Conservation (phyloP, 2,797 vertebrate species). For the Ficedula albicollis region DNA sequence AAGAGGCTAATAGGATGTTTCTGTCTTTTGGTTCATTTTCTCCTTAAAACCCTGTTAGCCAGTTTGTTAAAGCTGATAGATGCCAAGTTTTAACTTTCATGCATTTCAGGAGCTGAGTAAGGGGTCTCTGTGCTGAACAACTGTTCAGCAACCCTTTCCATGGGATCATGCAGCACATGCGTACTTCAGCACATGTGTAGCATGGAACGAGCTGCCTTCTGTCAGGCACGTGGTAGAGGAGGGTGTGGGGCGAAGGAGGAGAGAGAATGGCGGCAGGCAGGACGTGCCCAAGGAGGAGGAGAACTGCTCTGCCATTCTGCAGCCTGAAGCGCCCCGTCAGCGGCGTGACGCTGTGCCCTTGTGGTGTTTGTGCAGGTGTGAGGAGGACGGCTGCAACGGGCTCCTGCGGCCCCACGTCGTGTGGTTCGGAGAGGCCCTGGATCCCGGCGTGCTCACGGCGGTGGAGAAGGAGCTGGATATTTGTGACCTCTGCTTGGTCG, state of each 20-base stretch:
- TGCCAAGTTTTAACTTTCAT: fast-evolving
- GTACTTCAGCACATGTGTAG: fast-evolving
- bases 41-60: not conserved
- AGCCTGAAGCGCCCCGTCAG: fast-evolving
- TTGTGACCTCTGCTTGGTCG: constrained; percentile 94
- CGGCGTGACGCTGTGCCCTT: fast-evolving
- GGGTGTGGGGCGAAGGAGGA: not conserved
- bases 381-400: constrained; percentile 83
- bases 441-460: constrained; percentile 86
- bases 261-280: not conserved
- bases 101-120: not conserved
- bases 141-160: not conserved
- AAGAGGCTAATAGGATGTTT: fast-evolving
- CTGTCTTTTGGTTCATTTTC: not conserved
- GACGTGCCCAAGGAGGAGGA: fast-evolving
- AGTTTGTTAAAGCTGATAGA: not conserved
- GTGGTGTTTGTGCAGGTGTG: constrained; percentile 78
- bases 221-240: fast-evolving
- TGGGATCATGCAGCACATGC: fast-evolving
- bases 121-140: not conserved
- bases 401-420: constrained; percentile 92
- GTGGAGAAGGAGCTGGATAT: constrained; percentile 90
- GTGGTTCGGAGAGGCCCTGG: constrained; percentile 95
- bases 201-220: not conserved
- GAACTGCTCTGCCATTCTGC: fast-evolving